phyloP scores from a whole-genome alignment of 2,113 vertebrate species.

The Strigops habroptila region DNA sequence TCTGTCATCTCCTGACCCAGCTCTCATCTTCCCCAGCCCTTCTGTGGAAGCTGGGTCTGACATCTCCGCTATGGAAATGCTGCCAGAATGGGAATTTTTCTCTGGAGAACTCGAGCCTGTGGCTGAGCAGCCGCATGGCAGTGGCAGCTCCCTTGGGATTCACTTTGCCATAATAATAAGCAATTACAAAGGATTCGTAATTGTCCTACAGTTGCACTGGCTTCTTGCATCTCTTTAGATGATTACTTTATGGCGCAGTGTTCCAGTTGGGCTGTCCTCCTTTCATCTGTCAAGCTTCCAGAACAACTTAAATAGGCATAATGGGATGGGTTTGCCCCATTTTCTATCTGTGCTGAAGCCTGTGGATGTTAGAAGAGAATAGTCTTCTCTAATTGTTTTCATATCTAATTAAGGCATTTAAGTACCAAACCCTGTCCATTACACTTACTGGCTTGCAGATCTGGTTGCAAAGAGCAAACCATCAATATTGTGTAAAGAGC shows the following conservation, averaged over 20 bases:
- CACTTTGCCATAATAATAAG: not conserved
- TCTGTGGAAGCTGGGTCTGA: not conserved
- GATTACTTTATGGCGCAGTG: not conserved
- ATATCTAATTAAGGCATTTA: not conserved
- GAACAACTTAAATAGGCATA: not conserved
- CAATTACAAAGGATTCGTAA: not conserved
- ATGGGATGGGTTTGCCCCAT: not conserved
- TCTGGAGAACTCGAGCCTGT: not conserved
- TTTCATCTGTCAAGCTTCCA: not conserved
- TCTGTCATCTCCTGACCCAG: not conserved
- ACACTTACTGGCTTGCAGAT: not conserved
- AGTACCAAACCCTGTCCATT: not conserved
- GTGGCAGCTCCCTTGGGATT: not conserved
- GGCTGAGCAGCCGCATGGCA: not conserved
- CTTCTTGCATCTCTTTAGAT: not conserved
- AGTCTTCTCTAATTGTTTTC: slow-evolving; percentile 2
- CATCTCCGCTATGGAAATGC: not conserved
- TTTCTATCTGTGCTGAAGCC: not conserved
- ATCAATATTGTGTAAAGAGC: not conserved
- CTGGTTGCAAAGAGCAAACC: not conserved
- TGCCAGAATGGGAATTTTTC: not conserved
- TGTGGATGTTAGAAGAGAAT: not conserved
- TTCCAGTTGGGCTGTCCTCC: not conserved
- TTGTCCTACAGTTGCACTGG: not conserved
- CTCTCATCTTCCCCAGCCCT: not conserved